Evolutionary conservation across 2,797 vertebrate genomes (phyloP).

Genomic region (Synaphobranchus kaupii): DNA sequence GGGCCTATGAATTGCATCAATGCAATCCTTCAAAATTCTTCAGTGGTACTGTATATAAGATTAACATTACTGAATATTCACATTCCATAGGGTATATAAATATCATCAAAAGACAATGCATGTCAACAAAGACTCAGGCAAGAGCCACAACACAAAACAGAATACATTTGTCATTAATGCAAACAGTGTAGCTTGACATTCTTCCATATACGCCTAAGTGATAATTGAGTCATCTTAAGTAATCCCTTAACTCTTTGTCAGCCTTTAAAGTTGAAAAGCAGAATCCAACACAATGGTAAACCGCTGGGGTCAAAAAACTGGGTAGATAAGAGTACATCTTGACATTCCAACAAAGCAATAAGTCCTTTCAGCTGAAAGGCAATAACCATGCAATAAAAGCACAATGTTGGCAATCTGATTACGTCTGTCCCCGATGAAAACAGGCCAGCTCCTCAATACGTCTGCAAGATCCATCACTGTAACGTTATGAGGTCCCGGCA

Average conservation of each 20-base stretch:
- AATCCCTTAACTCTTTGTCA: background rate
- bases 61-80: background rate
- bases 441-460: conserved; percentile 39
- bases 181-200: background rate
- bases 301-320: background rate
- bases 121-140: background rate
- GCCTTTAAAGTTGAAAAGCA: background rate
- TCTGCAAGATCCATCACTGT: conserved; percentile 30
- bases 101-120: background rate
- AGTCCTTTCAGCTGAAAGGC: background rate
- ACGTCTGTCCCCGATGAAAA: conserved; percentile 30
- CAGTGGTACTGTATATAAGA: background rate
- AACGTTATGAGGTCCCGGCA: background rate
- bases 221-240: background rate
- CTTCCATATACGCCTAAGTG: background rate
- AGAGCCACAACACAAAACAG: background rate
- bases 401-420: conserved; percentile 31
- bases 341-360: conserved; percentile 17
- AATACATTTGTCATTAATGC: no score
- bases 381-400: conserved; percentile 31
- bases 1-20: no score
- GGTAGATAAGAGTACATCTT: conserved; percentile 23
- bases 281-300: background rate
- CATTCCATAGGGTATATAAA: background rate
- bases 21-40: background rate